Percentiles rank a stretch among this genome's conserved stretches.
phyloP scores from a whole-genome alignment of 1,140 invertebrate species.

The Aphelinus atriplicis region DNA sequence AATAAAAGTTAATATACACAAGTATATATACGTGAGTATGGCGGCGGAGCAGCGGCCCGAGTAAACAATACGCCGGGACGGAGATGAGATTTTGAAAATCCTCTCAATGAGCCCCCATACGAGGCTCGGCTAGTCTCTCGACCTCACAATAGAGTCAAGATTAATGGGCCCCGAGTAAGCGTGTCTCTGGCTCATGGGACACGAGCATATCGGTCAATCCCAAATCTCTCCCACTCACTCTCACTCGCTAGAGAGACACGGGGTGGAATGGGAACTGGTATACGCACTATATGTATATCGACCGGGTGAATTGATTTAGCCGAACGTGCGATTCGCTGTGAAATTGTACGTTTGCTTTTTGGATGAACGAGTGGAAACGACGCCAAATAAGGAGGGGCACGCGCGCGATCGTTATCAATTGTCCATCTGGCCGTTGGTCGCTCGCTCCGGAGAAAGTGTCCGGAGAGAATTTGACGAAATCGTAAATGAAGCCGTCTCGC shows the following conservation, averaged over 20 bases:
- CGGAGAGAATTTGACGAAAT: no score
- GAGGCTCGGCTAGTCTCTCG: not conserved
- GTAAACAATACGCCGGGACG: not conserved
- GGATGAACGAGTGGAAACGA: no score
- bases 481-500: no score
- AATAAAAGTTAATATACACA: no score
- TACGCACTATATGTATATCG: not conserved
- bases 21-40: no score
- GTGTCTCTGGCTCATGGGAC: not conserved
- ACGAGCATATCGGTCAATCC: not conserved
- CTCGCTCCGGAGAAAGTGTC: not conserved
- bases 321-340: not conserved
- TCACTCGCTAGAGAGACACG: no score
- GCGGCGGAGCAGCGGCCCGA: not conserved
- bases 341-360: no score
- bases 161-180: constrained; percentile 22
- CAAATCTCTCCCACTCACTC: not conserved
- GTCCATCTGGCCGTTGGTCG: no score
- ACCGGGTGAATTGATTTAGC: not conserved
- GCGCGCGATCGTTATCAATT: no score
- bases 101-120: constrained; percentile 18
- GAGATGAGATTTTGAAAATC: constrained; percentile 26
- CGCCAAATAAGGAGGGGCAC: no score
- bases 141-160: constrained; percentile 26
- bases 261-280: no score